Evolutionary conservation across 1,140 invertebrate species (phyloP), one percentile per base, ranked within the genome.

Genomic region (Carcinoscorpius rotundicauda): DNA sequence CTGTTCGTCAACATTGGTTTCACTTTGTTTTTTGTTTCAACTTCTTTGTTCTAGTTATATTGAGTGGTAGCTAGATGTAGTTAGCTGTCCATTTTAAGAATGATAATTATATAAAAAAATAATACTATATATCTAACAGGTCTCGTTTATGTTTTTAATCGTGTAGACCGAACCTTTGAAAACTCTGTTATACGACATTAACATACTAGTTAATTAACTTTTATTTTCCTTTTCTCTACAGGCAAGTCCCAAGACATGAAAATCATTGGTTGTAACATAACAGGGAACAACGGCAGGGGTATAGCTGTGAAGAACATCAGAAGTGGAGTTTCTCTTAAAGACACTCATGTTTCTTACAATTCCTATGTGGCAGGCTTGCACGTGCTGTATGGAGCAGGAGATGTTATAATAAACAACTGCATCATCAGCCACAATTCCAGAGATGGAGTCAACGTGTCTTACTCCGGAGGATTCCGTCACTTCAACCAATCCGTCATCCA

Each of bases 281-380:
- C 85, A 0, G 84, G 89, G 70, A 99, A 99, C 76, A 88, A 88
- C 72, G 96, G 96, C 2, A 86, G 94, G 76, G 97, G 97, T 50
- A 84, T 97, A 60, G 86, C 83, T 4, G 83, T 89, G 5, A 89
- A 96, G 75, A 90, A 90, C 74, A 78, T 93, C 59, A 81, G 89
- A 72, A 91, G 87, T 3, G 85, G 86, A 69, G 72, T 93, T 6
- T 85, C 90, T 75, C 81, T 92, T 61, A 87, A 91, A 69, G 82
- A 86, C 29, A 87, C 86, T 2, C 85, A 85, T 0, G 82, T 97
- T n/a, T 87, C 87, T 1, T 86, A 88, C 66, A 96, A 95, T 73
- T 86, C 86, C 67, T 88, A 94, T 72, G 83, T 91, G 6, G 90
- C 90, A 5, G 94, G 93, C 3, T 79, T 97, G 5, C 89, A 95